Conservation (phyloP, 2,797 vertebrate genomes). For the Mallotus villosus region DNA sequence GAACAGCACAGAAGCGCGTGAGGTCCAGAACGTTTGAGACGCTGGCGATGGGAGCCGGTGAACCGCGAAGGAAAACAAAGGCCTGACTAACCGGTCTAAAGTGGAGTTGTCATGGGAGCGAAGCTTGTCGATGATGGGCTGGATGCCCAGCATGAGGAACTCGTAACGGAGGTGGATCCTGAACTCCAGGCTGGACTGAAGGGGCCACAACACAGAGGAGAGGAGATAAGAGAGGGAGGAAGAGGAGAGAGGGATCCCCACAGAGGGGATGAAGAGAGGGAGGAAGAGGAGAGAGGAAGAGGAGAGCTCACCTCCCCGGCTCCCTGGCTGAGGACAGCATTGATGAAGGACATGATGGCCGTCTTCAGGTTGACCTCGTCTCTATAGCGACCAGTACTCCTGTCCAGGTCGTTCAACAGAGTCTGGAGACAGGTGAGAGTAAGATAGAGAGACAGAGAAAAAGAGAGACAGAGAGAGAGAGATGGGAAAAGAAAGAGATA, state of each 20-base stretch:
- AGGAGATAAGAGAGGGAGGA: not conserved
- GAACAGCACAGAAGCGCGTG: not conserved
- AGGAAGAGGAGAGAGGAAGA: no score
- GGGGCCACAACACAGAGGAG: not conserved
- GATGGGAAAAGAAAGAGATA: no score
- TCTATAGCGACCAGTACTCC: slow-evolving; percentile 92
- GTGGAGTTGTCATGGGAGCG: slow-evolving; percentile 96
- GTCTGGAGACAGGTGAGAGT: slow-evolving; percentile 71
- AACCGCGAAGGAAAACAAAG: not conserved
- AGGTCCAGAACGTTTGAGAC: not conserved
- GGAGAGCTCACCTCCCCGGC: slow-evolving; percentile 86
- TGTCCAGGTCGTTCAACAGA: slow-evolving; percentile 94
- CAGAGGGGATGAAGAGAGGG: not conserved
- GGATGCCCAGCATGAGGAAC: slow-evolving; percentile 98
- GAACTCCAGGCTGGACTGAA: slow-evolving; percentile 93
- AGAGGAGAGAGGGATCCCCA: not conserved
- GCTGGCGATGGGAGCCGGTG: no score
- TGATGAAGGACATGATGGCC: slow-evolving; percentile 99
- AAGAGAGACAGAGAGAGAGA: no score
- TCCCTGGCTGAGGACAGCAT: slow-evolving; percentile 95
- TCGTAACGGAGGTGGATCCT: slow-evolving; percentile 97
- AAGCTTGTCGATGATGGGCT: slow-evolving; percentile 96
- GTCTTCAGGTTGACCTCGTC: slow-evolving; percentile 99
- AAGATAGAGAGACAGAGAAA: not conserved
- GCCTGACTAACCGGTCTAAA: slow-evolving; percentile 86